Conservation (phyloP, 1,140 invertebrate species). For the Ctenoplectra terminalis region DNA sequence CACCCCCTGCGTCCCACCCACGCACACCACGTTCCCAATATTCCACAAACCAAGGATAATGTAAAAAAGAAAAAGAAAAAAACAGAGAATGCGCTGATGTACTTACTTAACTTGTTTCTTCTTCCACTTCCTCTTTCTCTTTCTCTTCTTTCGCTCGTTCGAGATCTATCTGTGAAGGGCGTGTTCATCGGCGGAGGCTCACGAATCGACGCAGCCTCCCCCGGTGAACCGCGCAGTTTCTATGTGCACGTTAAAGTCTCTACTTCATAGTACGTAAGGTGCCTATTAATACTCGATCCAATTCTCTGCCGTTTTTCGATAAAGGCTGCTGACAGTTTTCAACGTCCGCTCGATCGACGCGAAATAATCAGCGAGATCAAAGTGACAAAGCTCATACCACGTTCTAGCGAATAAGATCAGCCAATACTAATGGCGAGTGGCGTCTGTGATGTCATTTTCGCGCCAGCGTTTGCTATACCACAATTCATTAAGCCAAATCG, state of each 20-base stretch:
- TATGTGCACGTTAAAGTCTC: slow-evolving; percentile 75
- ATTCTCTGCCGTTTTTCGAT: slow-evolving; percentile 73
- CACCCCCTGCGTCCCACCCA: too few relatives aligned
- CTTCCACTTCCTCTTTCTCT: slow-evolving; percentile 39
- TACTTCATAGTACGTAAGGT: slow-evolving; percentile 77
- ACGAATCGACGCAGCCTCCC: slow-evolving; percentile 23
- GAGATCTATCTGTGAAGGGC: slow-evolving; percentile 8
- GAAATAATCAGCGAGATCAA: background rate
- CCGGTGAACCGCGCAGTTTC: slow-evolving; percentile 72
- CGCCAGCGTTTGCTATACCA: background rate
- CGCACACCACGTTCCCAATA: background rate
- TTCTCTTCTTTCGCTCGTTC: slow-evolving; percentile 41
- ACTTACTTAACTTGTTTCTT: slow-evolving; percentile 51
- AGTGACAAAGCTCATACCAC: slow-evolving; percentile 14
- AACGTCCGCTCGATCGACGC: slow-evolving; percentile 3
- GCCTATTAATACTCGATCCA: slow-evolving; percentile 80
- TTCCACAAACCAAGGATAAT: slow-evolving; percentile 1
- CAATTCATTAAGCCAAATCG: slow-evolving; percentile 7
- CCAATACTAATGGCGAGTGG: too few relatives aligned
- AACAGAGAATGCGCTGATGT: slow-evolving; percentile 36
- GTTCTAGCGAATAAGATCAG: slow-evolving; percentile 40
- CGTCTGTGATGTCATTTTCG: too few relatives aligned
- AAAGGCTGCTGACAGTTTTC: slow-evolving; percentile 37
- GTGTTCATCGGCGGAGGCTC: background rate
- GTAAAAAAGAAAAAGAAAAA: background rate